These are phyloP conservation scores for Australoheros facetus DNA, from an alignment of 2,797 vertebrate genomes.

Conservation along the genomic window DNA sequence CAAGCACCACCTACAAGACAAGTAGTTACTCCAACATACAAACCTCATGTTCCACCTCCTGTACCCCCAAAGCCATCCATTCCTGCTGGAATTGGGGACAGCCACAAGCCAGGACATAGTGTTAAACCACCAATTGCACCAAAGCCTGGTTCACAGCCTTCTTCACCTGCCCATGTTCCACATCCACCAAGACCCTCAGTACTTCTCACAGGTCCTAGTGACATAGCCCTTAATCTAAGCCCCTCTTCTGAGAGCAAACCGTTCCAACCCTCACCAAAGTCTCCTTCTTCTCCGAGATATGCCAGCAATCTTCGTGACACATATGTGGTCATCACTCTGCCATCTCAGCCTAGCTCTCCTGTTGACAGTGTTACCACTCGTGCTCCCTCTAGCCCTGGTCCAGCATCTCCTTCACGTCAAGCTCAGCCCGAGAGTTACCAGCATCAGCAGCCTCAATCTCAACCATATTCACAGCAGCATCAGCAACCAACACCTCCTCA, in stretches of 20 bases:
- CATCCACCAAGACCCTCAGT: conserved; percentile 81
- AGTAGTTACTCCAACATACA: conserved; percentile 76
- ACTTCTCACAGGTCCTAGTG: conserved; percentile 76
- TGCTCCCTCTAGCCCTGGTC: conserved; percentile 85
- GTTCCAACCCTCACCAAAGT: conserved; percentile 89
- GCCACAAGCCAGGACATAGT: conserved; percentile 84
- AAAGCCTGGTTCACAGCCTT: conserved; percentile 83
- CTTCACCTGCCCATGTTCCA: conserved; percentile 75
- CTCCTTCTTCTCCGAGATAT: conserved; percentile 88
- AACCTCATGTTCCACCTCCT: conserved; percentile 89
- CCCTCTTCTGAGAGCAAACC: conserved; percentile 86
- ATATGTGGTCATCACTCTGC: conserved; percentile 97
- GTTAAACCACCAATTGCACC: conserved; percentile 93
- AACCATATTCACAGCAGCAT: conserved; percentile 64
- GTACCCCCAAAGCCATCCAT: conserved; percentile 95
- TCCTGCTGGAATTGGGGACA: conserved; percentile 88
- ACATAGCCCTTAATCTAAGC: conserved; percentile 90
- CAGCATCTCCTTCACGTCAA: conserved; percentile 80
- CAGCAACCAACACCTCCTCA: conserved; percentile 66
- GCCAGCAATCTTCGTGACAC: conserved; percentile 90
- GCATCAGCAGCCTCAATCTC: conserved; percentile 68
- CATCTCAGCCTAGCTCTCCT: conserved; percentile 96
- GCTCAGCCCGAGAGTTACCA: conserved; percentile 63
- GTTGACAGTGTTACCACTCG: conserved; percentile 87
- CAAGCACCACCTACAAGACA: conserved; percentile 69